A percentile compares a stretch with the other conserved stretches of the same genome.
These are phyloP conservation scores for Thaleichthys pacificus DNA, from an alignment of 2,797 vertebrate species.

Conservation along the genomic window DNA sequence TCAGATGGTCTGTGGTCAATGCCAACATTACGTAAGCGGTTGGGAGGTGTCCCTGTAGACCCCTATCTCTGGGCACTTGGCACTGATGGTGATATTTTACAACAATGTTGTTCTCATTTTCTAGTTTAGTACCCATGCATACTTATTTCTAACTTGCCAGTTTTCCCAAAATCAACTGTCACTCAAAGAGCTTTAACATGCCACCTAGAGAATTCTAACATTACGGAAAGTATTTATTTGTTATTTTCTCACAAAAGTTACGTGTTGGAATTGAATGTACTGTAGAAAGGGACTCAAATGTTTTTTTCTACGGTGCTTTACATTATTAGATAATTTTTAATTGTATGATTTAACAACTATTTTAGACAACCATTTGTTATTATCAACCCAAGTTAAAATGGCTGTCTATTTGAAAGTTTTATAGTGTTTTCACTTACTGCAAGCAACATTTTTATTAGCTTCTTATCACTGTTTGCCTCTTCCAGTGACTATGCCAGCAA, in stretches of 20 bases:
- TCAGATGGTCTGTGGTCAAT: conserved; percentile 24
- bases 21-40: conserved; percentile 53
- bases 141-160: conserved; percentile 1
- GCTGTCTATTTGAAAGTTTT: not conserved
- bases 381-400: not conserved
- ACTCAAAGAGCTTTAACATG: not conserved
- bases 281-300: no score
- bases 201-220: not conserved
- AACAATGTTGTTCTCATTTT: conserved; percentile 7
- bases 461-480: no score
- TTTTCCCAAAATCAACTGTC: not conserved
- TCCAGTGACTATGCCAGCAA: no score
- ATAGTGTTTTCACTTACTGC: no score
- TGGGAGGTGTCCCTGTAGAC: conserved; percentile 39
- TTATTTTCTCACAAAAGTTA: no score
- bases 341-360: no score
- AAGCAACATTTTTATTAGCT: no score
- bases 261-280: no score
- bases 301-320: no score
- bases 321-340: no score
- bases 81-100: not conserved
- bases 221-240: not conserved
- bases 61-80: conserved; percentile 13
- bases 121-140: not conserved
- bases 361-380: no score